Conservation (phyloP, 2,888 invertebrate species). For the Capitulum mitella region DNA sequence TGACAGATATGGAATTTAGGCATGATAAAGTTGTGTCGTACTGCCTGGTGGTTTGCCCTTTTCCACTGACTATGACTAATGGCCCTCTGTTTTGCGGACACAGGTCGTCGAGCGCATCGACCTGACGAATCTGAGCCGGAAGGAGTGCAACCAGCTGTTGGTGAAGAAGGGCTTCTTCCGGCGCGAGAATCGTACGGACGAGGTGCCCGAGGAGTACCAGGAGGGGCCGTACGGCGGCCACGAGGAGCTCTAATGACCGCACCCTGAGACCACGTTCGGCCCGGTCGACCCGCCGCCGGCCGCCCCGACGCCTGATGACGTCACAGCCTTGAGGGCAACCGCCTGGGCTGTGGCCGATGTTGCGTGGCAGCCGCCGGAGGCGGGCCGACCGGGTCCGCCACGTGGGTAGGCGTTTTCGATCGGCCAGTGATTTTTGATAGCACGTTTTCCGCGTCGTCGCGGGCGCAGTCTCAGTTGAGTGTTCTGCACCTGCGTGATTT, state of each 20-base stretch:
- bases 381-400: too few species aligned
- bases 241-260: conserved; percentile 31
- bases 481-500: too few species aligned
- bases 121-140: conserved; percentile 52
- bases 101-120: conserved; percentile 57
- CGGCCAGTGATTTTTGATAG: too few species aligned
- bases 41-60: too few species aligned
- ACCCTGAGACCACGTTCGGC: conserved; percentile 86
- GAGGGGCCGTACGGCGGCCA: conserved; percentile 35
- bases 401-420: too few species aligned
- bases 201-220: conserved; percentile 36
- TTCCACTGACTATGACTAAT: too few species aligned
- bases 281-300: conserved; percentile 50
- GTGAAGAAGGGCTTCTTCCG: conserved; percentile 52
- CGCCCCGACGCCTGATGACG: background rate
- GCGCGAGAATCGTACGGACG: conserved; percentile 32
- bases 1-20: too few species aligned
- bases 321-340: background rate
- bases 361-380: too few species aligned
- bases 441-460: too few species aligned
- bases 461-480: too few species aligned
- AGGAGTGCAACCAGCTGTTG: conserved; percentile 61
- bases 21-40: too few species aligned
- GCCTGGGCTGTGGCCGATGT: background rate
- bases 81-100: too few species aligned